These are phyloP conservation scores for Macrosiphum euphorbiae DNA, from an alignment of 2,888 invertebrate species.

Conservation along the genomic window DNA sequence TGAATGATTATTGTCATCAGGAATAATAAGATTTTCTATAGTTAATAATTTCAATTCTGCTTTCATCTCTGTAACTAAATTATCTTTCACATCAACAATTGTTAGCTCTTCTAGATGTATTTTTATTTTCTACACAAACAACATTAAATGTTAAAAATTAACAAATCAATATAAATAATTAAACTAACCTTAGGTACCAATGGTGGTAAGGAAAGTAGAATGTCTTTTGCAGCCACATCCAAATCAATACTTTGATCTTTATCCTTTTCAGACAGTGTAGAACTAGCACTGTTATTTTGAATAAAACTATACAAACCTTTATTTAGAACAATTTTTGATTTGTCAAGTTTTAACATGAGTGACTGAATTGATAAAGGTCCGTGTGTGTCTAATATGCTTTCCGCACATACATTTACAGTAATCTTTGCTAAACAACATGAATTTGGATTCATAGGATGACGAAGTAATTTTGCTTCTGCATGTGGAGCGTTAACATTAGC, in stretches of 20 bases:
- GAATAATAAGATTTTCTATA: conserved; percentile 55
- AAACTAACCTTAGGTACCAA: conserved; percentile 52
- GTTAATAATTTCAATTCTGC: conserved; percentile 53
- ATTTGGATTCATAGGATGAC: conserved; percentile 71
- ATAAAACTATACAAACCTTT: conserved; percentile 73
- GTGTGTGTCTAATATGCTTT: conserved; percentile 84
- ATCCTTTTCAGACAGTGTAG: conserved; percentile 57
- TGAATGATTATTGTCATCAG: conserved; percentile 40
- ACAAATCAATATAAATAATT: not conserved
- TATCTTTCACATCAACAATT: conserved; percentile 58
- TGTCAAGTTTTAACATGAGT: conserved; percentile 70
- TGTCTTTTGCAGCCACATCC: conserved; percentile 12
- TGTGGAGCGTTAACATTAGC: conserved; percentile 80
- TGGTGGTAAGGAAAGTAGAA: conserved; percentile 48
- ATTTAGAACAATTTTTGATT: conserved; percentile 72
- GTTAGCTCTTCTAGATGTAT: conserved; percentile 54
- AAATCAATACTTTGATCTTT: conserved; percentile 20
- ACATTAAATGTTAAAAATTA: not conserved
- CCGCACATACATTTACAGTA: conserved; percentile 80
- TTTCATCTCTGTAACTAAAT: conserved; percentile 59
- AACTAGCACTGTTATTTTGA: conserved; percentile 71
- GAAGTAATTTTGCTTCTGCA: conserved; percentile 76
- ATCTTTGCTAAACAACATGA: conserved; percentile 81
- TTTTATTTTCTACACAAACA: conserved; percentile 51
- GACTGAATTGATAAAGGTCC: conserved; percentile 88